These are phyloP conservation scores for Ichneumon xanthorius DNA, from an alignment of 2,888 invertebrate genomes.

Conservation along the genomic window DNA sequence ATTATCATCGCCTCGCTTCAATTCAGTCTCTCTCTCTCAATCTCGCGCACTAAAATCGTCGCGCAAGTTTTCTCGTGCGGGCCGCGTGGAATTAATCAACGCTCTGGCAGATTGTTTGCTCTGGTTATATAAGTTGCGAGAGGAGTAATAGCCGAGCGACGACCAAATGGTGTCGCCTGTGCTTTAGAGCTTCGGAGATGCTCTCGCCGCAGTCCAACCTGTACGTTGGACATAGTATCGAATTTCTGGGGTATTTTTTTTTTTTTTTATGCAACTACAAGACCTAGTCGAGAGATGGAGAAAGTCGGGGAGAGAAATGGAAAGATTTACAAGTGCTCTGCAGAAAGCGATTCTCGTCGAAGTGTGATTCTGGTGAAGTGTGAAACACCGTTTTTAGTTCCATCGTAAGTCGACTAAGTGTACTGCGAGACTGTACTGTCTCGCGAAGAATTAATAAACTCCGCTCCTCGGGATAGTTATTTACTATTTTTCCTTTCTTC, in stretches of 20 bases:
- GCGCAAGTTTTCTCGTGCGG: slow-evolving; percentile 45
- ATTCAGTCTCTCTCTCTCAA: not conserved
- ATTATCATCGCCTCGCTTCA: no score
- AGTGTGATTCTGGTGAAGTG: not conserved
- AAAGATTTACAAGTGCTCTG: not conserved
- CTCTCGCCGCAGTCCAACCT: not conserved
- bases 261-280: not conserved
- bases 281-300: not conserved
- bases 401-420: not conserved
- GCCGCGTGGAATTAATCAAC: slow-evolving; percentile 58
- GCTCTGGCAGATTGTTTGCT: slow-evolving; percentile 42
- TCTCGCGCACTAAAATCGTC: slow-evolving; percentile 17
- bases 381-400: not conserved
- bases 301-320: not conserved
- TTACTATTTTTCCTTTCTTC: slow-evolving; percentile 11
- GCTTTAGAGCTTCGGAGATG: not conserved
- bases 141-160: slow-evolving; percentile 50
- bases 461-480: not conserved
- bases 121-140: slow-evolving; percentile 51
- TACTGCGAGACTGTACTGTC: not conserved
- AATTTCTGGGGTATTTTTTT: not conserved
- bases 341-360: no score
- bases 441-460: slow-evolving; percentile 37
- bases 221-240: not conserved
- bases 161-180: slow-evolving; percentile 23